Conservation (phyloP, 2,797 vertebrate genomes). For the Labroides dimidiatus region DNA sequence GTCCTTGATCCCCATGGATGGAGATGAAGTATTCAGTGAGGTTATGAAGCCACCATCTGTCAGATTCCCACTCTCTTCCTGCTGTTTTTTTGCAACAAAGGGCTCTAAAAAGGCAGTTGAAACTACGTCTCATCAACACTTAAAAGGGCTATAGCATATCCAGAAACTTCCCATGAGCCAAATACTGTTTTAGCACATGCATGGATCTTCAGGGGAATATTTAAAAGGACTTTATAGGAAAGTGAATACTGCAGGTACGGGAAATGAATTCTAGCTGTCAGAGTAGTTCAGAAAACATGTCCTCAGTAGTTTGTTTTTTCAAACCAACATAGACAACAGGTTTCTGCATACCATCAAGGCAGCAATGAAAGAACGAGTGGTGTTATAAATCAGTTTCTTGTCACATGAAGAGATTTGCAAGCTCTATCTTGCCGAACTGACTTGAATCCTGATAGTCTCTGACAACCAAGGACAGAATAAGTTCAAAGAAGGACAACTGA, state of each 20-base stretch:
- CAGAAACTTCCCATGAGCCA: conserved; percentile 3
- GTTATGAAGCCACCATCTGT: conserved; percentile 67
- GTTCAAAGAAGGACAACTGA: not conserved
- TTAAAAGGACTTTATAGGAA: not conserved
- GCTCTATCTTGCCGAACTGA: not conserved
- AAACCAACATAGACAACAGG: conserved; percentile 26
- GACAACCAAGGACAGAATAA: conserved; percentile 13
- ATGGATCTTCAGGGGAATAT: not conserved
- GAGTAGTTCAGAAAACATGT: conserved; percentile 10
- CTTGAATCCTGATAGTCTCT: conserved; percentile 16
- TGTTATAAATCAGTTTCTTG: conserved; percentile 34
- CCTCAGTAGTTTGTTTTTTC: conserved; percentile 11
- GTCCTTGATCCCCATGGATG: conserved; percentile 35
- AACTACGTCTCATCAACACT: conserved; percentile 24
- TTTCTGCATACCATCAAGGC: conserved; percentile 30
- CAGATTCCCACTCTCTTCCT: conserved; percentile 60
- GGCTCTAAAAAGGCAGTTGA: conserved; percentile 34
- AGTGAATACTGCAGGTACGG: not conserved
- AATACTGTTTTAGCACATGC: not conserved
- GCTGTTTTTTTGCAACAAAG: conserved; percentile 52
- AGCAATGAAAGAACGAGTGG: conserved; percentile 20
- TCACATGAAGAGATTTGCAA: conserved; percentile 6
- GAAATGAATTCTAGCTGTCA: conserved; percentile 7
- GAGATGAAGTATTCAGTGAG: conserved; percentile 32
- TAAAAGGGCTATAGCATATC: not conserved